phyloP scores from a whole-genome alignment of 2,113 vertebrate genomes.

The Uropsilus gracilis region DNA sequence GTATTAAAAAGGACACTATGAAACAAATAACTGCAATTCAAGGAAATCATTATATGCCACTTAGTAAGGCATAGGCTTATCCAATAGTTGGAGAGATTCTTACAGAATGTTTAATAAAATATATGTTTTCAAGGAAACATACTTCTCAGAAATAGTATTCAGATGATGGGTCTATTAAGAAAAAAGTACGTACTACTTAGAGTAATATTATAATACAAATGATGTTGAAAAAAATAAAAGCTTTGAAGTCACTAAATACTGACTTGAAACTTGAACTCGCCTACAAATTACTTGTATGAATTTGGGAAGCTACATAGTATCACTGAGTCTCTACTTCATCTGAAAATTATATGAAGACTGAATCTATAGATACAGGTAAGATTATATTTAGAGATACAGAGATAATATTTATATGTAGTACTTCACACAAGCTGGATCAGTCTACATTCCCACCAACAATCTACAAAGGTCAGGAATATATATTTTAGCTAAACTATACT shows the following conservation, averaged over 20 bases:
- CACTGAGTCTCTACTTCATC: not conserved
- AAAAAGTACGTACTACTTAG: not conserved
- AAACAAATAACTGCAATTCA: not conserved
- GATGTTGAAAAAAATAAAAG: not conserved
- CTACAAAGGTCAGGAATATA: too few species aligned
- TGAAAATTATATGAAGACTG: not conserved
- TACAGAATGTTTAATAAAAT: slow-evolving; percentile 35
- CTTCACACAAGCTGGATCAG: not conserved
- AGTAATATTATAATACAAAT: slow-evolving; percentile 1
- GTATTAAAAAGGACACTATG: not conserved
- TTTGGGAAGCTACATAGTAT: not conserved
- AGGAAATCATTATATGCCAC: not conserved
- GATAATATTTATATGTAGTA: not conserved
- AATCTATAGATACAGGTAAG: not conserved
- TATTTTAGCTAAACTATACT: not conserved
- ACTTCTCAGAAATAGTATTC: slow-evolving; percentile 44
- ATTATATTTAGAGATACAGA: not conserved
- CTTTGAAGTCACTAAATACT: not conserved
- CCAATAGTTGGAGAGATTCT: not conserved
- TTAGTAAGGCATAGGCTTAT: slow-evolving; percentile 7
- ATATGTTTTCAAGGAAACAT: slow-evolving; percentile 6
- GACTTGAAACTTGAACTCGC: not conserved
- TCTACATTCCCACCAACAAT: too few species aligned
- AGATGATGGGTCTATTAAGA: not conserved
- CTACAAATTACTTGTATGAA: not conserved